Evolutionary conservation across 2,113 vertebrate species (phyloP), one percentile per base, ranked within the genome.

Genomic region (Dromiciops gliroides): DNA sequence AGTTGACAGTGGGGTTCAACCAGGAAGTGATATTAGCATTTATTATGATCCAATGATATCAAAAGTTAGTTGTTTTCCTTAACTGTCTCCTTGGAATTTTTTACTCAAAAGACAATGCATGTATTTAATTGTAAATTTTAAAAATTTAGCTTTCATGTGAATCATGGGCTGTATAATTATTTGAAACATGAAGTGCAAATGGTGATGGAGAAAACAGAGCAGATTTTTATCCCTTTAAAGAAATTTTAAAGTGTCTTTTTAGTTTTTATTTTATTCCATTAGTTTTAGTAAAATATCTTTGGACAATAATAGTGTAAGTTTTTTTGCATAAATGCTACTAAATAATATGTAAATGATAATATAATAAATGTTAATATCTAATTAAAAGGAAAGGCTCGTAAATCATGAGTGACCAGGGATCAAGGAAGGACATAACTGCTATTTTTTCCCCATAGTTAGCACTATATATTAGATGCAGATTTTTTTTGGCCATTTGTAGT

Each of bases 31-130:
- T 96, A 99, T 99, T 98, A 99, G 99, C 98, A 99, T 99, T 98
- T 99, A 99, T 98, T 99, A 99, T 97, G 99, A 99, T 96, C 99
- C 99, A 90, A 99, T 99, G 99, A 99, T 99, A 98, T 99, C 99
- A 88, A 99, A 99, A 99, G 99, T 99, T 95, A 98, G 99, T 99
- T 97, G 83, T 31, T 95, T 95, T 96, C 96, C 83, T 98, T 98
- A 94, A 90, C 9, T 50, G 31, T 2, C 25, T 96, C 94, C 49
- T 92, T 90, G 95, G 0, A 26, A 10, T 67, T 96, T 96, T 95
- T 53, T 91, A 93, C 37, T 92, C 67, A 92, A 92, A 75, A 92
- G 67, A 51, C 47, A 95, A 25, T 92, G 83, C 26, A 10, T 22
- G 9, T 90, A 56, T 83, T 53, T 93, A 75, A 89, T 94, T 48